These are phyloP conservation scores for Sebastes elongatus DNA, from an alignment of 2,797 vertebrate species.

Conservation along the genomic window DNA sequence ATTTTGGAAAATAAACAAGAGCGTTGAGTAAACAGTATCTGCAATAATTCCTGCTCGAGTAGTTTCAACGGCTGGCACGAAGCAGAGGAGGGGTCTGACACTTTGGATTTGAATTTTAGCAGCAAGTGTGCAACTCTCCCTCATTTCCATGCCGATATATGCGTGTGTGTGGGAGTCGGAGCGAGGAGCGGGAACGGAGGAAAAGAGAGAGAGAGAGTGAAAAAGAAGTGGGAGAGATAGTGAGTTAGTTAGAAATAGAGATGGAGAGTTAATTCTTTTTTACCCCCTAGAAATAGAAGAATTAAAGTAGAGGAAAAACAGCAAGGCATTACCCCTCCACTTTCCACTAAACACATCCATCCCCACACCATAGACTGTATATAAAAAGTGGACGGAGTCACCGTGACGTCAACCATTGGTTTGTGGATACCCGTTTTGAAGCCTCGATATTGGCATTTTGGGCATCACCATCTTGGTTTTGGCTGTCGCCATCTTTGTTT, in stretches of 20 bases:
- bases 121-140: slow-evolving; percentile 50
- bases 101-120: slow-evolving; percentile 68
- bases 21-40: background rate
- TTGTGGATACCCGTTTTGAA: no score
- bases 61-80: slow-evolving; percentile 35
- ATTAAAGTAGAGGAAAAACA: slow-evolving; percentile 14
- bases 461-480: no score
- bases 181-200: slow-evolving; percentile 50
- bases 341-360: background rate
- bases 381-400: no score
- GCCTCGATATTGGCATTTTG: no score
- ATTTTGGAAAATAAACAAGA: slow-evolving; percentile 21
- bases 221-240: slow-evolving; percentile 51
- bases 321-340: background rate
- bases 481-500: no score
- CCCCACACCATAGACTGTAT: background rate
- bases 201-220: slow-evolving; percentile 24
- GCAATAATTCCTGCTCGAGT: slow-evolving; percentile 32
- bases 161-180: slow-evolving; percentile 75
- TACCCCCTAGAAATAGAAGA: background rate
- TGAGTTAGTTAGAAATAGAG: slow-evolving; percentile 57
- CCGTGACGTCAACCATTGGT: no score
- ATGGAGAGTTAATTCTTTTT: slow-evolving; percentile 25
- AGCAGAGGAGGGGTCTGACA: slow-evolving; percentile 48
- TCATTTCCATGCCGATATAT: slow-evolving; percentile 73